Base-by-base conservation (phyloP, 2,888 invertebrate species). In the Drosophila tripunctata region DNA sequence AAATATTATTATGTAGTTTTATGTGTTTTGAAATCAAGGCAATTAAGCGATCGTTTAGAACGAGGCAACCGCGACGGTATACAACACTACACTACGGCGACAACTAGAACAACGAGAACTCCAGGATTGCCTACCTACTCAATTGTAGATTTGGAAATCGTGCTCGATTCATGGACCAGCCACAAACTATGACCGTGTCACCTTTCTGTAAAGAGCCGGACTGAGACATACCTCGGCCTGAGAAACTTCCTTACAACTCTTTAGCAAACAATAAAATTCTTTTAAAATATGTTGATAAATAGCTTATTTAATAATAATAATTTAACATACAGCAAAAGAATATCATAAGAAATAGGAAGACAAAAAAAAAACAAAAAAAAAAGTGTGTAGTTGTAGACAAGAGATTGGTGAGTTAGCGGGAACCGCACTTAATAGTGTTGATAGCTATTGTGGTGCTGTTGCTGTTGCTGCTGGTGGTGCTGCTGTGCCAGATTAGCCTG, bases 401-500 rank as follows among this genome's bases (percentile, higher is more conserved):
- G 57, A 15, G 45, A 38, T 60, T 45, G 38, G 15, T 27, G 10
- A 27, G 2, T n/a, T n/a, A n/a, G n/a, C n/a, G 66, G 56, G 50
- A 36, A n/a, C n/a, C 1, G 0, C 19, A 2, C 15, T 64, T 21
- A 86, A 48, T 81, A 76, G 41, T 72, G 74, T 15, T 85, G 80
- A 52, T 83, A 80, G 15, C 57, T 44, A 6, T 74, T 55, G 1
- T 83, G 76, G 27, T 80, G 72, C 10, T 80, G 72, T 8, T 89
- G 86, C 4, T 83, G 79, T 6, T 76, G 78, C 1, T 87, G 80
- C n/a, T 78, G 78, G 3, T 84, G 78, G 5, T 79, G 75, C 27
- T 89, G 87, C 5, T 86, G 81, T 3, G 87, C 88, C 38, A 87
- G 56, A 50, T 73, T 84, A 24, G 90, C 90, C 74, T 89, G 90